Evolutionary conservation across 2,888 invertebrate species (phyloP), one percentile per base, ranked within the genome.

Genomic region (Antheraea assamensis): DNA sequence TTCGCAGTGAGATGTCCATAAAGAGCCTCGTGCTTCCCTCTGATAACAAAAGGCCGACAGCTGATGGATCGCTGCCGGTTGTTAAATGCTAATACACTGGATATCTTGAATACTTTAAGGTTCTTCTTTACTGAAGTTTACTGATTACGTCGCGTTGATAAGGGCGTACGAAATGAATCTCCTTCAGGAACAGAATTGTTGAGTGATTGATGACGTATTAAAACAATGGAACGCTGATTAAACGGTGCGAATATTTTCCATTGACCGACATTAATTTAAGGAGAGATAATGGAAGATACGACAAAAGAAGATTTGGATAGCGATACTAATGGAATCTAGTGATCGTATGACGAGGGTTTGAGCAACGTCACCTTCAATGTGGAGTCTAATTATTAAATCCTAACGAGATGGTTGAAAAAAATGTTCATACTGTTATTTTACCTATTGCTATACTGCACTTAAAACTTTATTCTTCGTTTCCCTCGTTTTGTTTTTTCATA

Each of bases 41-140:
- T 68, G 68, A 35, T n/a, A 35, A 35, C 31, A 68, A 68, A 35
- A 35, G 35, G 42, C 19, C 13, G 5, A 21, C 52, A 21, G 68
- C 19, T 21, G 68, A 68, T 68, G 68, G 68, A 66, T 66, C 30
- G 21, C 27, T 61, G 61, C 31, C 66, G 66, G 19, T 17, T 66
- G 66, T 66, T 66, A 66, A 31, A 66, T 30, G 66, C 66, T 31
- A 66, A 31, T 66, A 31, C 31, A 8, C 21, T 66, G 31, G 19
- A 31, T 66, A 31, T 66, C 31, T 31, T 66, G 13, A 35, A 68
- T 68, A 35, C 13, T 0, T 30, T 64, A 30, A 15, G 19, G 17
- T 30, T 17, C 17, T 64, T 24, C 58, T 58, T 3, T 24, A 58
- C 24, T 21, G 52, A 21, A 52, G 19, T 52, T 52, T 21, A 21